A percentile compares a stretch with the other conserved stretches of the same genome.
Conservation (phyloP, 2,888 invertebrate species). For the Steinernema scapterisci region DNA sequence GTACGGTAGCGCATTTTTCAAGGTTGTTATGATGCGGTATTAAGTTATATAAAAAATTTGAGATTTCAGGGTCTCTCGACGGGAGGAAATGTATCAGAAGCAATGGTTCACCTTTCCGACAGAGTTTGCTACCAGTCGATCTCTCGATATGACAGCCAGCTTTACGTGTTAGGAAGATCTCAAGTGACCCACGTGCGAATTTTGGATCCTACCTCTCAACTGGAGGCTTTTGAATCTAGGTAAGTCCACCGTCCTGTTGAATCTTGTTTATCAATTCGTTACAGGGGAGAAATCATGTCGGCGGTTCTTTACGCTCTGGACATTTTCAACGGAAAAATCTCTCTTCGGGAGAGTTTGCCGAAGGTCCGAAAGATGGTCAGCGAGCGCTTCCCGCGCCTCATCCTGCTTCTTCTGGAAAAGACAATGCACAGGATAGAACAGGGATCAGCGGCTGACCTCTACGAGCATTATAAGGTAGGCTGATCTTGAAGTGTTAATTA, state of each 20-base stretch:
- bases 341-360: constrained; percentile 21
- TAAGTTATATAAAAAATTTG: not conserved
- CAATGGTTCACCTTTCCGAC: constrained; percentile 73
- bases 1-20: constrained; percentile 70
- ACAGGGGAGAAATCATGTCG: constrained; percentile 41
- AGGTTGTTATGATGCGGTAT: constrained; percentile 59
- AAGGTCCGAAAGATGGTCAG: constrained; percentile 37
- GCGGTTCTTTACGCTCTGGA: constrained; percentile 44
- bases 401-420: constrained; percentile 49
- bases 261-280: not conserved
- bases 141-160: constrained; percentile 23
- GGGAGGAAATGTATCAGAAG: constrained; percentile 86
- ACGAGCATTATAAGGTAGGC: constrained; percentile 55
- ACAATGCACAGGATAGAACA: constrained; percentile 48
- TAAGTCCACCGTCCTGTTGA: constrained; percentile 21
- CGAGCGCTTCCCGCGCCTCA: constrained; percentile 36
- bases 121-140: constrained; percentile 57
- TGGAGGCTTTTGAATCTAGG: constrained; percentile 51
- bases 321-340: constrained; percentile 37
- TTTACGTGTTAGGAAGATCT: constrained; percentile 48
- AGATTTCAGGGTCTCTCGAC: constrained; percentile 79
- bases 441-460: constrained; percentile 49
- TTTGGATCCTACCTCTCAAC: constrained; percentile 53
- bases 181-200: constrained; percentile 46
- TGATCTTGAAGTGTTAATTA: not conserved